Evolutionary conservation across 23 tunicate species (phyloP).

Genomic region (Styela plicata): DNA sequence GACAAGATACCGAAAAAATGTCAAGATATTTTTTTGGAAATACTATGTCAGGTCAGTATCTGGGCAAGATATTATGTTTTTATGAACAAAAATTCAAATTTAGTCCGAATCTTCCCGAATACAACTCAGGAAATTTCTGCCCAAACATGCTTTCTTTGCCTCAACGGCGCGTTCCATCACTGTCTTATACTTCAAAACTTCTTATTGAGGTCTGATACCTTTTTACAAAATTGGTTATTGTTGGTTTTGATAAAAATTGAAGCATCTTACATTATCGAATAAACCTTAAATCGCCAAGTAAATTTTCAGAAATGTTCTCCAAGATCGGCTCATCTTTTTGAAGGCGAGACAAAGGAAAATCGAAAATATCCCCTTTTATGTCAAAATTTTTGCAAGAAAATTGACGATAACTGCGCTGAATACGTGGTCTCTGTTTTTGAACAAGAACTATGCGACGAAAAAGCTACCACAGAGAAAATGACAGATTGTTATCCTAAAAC

Average conservation of each 20-base stretch:
- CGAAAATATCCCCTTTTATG: conserved; percentile 53
- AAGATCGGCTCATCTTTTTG: conserved; percentile 60
- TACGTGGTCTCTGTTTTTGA: background rate
- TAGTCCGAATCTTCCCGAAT: no score
- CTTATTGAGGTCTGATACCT: no score
- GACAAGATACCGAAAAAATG: background rate
- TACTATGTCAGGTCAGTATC: conserved; percentile 61
- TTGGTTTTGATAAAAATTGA: no score
- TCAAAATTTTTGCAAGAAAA: conserved; percentile 2
- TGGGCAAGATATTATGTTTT: background rate
- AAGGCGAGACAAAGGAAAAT: conserved; percentile 32
- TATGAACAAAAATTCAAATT: no score
- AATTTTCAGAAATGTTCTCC: conserved; percentile 61
- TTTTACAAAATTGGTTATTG: no score
- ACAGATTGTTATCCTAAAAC: background rate
- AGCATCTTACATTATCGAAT: background rate
- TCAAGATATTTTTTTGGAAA: conserved; percentile 18
- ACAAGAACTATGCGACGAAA: background rate
- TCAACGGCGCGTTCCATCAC: no score
- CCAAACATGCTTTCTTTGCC: no score
- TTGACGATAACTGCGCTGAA: background rate
- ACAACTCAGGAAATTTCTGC: no score
- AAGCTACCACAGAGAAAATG: background rate
- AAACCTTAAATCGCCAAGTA: background rate
- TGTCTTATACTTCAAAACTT: no score